phyloP scores from a whole-genome alignment of 2,113 vertebrate species.

The Gallinago media region DNA sequence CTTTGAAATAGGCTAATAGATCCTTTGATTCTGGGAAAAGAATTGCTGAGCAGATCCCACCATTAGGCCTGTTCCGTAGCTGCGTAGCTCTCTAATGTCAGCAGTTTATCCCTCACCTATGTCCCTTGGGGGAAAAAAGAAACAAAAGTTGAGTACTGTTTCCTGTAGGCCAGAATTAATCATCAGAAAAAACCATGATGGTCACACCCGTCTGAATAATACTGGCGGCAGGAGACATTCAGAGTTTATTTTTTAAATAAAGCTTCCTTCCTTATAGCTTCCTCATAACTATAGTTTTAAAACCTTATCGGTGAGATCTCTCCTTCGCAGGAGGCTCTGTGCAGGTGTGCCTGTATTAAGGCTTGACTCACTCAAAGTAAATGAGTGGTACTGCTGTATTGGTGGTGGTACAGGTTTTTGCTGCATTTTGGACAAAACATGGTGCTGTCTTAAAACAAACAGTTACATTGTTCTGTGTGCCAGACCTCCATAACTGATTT shows the following conservation, averaged over 20 bases:
- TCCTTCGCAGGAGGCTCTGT: background rate
- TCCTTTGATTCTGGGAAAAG: background rate
- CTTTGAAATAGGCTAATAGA: background rate
- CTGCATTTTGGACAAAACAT: background rate
- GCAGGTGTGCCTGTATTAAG: background rate
- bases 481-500: background rate
- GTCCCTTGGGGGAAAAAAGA: background rate
- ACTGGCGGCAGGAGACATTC: background rate
- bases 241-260: background rate
- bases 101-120: background rate
- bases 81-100: background rate
- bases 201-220: background rate
- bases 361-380: background rate
- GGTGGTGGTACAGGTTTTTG: background rate
- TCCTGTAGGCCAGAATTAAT: background rate
- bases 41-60: background rate
- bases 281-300: background rate
- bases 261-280: background rate
- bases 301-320: background rate
- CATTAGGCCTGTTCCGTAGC: background rate
- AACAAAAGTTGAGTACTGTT: background rate
- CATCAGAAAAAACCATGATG: background rate
- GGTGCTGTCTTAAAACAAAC: background rate
- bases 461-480: background rate
- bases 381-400: background rate